Evolutionary conservation across 2,113 vertebrate species (phyloP).

Genomic region (Mustela lutreola): DNA sequence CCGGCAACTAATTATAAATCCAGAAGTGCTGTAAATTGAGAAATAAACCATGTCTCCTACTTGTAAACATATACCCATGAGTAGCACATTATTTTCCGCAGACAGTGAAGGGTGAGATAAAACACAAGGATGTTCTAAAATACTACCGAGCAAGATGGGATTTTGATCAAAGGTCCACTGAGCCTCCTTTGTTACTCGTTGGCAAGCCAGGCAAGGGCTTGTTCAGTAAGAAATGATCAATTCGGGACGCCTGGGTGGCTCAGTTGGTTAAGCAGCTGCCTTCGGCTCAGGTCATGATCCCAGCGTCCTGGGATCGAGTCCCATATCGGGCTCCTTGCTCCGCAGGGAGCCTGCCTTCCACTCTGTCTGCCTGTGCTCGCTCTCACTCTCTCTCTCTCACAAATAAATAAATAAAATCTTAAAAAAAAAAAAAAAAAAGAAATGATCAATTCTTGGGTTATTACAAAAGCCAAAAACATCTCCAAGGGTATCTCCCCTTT

Average conservation of each 20-base stretch:
- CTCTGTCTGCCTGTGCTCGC: too few species aligned
- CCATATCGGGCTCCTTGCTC: too few species aligned
- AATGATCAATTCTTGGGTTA: neutral
- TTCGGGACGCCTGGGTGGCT: too few species aligned
- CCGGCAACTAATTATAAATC: neutral
- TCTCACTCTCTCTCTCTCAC: too few species aligned
- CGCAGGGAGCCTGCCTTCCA: too few species aligned
- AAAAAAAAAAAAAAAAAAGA: neutral
- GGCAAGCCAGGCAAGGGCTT: accelerated
- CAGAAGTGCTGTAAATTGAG: neutral
- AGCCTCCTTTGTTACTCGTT: neutral
- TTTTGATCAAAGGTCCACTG: neutral
- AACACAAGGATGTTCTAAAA: neutral
- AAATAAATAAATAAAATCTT: too few species aligned
- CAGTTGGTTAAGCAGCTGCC: too few species aligned
- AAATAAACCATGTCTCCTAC: neutral
- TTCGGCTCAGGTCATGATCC: too few species aligned
- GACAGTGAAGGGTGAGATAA: neutral
- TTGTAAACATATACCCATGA: neutral
- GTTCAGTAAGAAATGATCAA: neutral
- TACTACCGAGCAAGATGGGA: neutral
- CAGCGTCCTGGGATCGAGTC: too few species aligned
- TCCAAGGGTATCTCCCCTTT: neutral
- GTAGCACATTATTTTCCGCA: neutral
- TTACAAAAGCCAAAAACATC: neutral